Conservation (phyloP, 1,140 invertebrate genomes). For the Mamestra configurata region DNA sequence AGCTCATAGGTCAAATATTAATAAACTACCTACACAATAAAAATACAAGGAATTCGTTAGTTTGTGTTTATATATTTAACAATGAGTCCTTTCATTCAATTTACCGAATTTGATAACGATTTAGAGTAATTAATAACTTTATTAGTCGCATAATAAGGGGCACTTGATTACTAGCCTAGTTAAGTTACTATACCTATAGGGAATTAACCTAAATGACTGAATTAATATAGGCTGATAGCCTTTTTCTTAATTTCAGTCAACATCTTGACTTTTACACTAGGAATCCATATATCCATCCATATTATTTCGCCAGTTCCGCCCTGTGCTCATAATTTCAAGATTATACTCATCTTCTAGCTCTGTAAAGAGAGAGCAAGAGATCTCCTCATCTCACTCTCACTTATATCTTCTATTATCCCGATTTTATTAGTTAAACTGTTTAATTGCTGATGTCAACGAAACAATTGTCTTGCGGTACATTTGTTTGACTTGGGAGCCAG, state of each 20-base stretch:
- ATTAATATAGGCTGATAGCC: no score
- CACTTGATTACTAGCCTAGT: neutral
- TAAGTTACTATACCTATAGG: no score
- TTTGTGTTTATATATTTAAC: constrained; percentile 3
- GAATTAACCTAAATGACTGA: no score
- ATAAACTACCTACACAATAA: constrained; percentile 12
- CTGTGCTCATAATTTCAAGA: constrained; percentile 25
- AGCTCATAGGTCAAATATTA: constrained; percentile 39
- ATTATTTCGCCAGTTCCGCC: neutral
- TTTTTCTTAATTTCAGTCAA: no score
- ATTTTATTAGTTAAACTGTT: constrained; percentile 58
- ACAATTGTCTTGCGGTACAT: constrained; percentile 54
- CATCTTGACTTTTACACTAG: no score
- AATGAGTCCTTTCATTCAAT: constrained; percentile 1
- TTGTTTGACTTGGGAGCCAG: constrained; percentile 31
- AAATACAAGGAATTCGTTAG: constrained; percentile 28
- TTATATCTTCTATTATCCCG: neutral
- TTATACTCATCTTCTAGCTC: constrained; percentile 8
- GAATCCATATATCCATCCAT: no score
- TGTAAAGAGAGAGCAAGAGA: neutral
- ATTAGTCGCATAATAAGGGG: neutral
- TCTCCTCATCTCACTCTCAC: constrained; percentile 31
- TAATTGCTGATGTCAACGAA: constrained; percentile 62
- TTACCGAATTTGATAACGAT: neutral
- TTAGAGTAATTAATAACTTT: neutral